phyloP scores from a whole-genome alignment of 2,888 invertebrate species.

The Vandiemenella viatica region DNA sequence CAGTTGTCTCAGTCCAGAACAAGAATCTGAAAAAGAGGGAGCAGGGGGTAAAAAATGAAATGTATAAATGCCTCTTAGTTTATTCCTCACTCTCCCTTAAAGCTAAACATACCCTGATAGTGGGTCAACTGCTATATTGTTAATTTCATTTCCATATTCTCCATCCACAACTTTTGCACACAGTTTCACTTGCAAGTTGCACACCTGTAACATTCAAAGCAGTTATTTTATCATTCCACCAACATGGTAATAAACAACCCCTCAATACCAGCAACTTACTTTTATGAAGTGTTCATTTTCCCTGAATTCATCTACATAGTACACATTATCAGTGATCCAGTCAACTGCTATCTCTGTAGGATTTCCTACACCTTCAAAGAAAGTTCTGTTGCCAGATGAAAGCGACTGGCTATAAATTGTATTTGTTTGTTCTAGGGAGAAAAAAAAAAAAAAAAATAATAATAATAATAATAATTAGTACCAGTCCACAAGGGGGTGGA shows the following conservation, averaged over 20 bases:
- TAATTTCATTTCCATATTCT: conserved; percentile 34
- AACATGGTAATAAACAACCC: neutral
- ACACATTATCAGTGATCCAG: conserved; percentile 58
- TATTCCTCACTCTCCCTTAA: too few relatives aligned
- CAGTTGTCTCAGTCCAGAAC: conserved; percentile 27
- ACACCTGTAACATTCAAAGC: conserved; percentile 27
- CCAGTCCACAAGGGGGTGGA: neutral
- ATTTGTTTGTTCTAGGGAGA: too few relatives aligned
- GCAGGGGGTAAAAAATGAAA: too few relatives aligned
- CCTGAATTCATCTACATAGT: conserved; percentile 41
- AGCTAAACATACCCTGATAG: conserved; percentile 20
- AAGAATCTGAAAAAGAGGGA: conserved; percentile 22
- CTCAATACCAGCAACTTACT: neutral
- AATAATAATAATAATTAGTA: neutral
- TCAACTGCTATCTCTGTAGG: conserved; percentile 49
- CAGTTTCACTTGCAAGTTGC: conserved; percentile 35
- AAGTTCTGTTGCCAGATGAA: conserved; percentile 25
- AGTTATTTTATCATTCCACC: neutral
- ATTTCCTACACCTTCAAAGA: conserved; percentile 30
- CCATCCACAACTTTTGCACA: conserved; percentile 41
- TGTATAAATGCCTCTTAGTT: too few relatives aligned
- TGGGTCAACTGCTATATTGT: conserved; percentile 49
- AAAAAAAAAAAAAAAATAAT: neutral
- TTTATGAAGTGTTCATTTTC: conserved; percentile 2
- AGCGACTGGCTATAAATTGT: conserved; percentile 24